These are phyloP conservation scores for Paguma larvata DNA, from an alignment of 2,797 vertebrate species.

Conservation along the genomic window DNA sequence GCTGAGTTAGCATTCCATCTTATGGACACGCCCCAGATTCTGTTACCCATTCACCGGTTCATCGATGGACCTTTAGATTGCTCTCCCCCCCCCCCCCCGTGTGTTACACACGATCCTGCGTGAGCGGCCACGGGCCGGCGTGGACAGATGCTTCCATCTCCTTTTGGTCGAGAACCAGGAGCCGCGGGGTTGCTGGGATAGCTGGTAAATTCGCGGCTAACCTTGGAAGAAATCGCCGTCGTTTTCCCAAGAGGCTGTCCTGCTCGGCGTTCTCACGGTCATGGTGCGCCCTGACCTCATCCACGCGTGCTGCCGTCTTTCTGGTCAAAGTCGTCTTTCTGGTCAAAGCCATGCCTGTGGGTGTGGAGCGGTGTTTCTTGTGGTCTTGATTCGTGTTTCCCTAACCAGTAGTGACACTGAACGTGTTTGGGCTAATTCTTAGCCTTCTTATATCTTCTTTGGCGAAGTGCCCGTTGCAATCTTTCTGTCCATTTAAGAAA, in stretches of 20 bases:
- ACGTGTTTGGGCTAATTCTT: not conserved
- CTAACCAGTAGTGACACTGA: too few relatives aligned
- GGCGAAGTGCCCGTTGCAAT: not conserved
- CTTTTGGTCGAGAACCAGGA: not conserved
- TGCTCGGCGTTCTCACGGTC: not conserved
- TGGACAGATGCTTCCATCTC: not conserved
- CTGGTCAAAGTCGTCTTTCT: too few relatives aligned
- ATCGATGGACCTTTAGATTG: not conserved
- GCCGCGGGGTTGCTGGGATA: not conserved
- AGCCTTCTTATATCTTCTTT: not conserved
- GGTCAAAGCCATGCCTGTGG: not conserved
- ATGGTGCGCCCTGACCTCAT: not conserved
- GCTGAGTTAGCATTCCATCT: not conserved
- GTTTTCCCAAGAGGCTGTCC: not conserved
- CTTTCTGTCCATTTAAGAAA: not conserved
- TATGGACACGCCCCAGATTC: too few relatives aligned
- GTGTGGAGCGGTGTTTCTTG: fast-evolving
- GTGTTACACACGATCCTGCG: not conserved
- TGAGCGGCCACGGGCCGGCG: not conserved
- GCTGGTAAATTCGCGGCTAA: not conserved
- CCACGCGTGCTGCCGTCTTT: not conserved
- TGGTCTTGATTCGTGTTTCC: not conserved
- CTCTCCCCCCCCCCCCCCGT: not conserved
- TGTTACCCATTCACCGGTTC: not conserved
- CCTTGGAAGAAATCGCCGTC: not conserved